Percentiles rank a stretch among this genome's conserved stretches.
phyloP scores from a whole-genome alignment of 2,888 invertebrate genomes.

The Nesidiocoris tenuis region DNA sequence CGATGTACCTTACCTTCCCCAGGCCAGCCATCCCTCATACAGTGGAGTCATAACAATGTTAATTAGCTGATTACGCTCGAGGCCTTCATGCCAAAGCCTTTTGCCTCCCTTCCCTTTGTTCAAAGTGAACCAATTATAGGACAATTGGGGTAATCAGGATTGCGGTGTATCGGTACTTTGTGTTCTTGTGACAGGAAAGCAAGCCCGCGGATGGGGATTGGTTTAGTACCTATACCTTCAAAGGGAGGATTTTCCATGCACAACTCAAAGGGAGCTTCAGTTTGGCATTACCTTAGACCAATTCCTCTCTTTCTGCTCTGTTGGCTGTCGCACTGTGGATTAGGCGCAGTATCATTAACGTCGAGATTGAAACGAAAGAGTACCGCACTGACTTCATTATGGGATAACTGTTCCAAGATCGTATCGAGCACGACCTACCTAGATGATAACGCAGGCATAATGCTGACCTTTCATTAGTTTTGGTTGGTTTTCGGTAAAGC shows the following conservation, averaged over 20 bases:
- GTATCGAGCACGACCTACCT: too few relatives aligned
- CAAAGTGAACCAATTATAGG: constrained; percentile 26
- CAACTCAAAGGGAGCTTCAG: constrained; percentile 17
- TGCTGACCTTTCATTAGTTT: too few relatives aligned
- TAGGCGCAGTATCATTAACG: background rate
- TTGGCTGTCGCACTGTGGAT: background rate
- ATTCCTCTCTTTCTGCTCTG: background rate
- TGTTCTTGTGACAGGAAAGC: constrained; percentile 16
- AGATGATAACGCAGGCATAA: too few relatives aligned
- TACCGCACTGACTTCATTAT: too few relatives aligned
- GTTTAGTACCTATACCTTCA: constrained; percentile 32
- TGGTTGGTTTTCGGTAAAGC: too few relatives aligned
- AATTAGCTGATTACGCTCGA: constrained; percentile 31
- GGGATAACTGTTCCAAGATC: too few relatives aligned
- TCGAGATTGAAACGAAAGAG: background rate
- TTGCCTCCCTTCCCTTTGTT: constrained; percentile 26
- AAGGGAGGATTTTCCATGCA: background rate
- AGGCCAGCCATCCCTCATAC: background rate
- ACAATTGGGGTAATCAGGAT: constrained; percentile 37
- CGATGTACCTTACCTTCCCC: too few relatives aligned
- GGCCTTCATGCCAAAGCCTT: constrained; percentile 9
- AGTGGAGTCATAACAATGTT: constrained; percentile 36
- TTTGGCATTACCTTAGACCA: background rate
- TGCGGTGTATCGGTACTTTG: constrained; percentile 29
- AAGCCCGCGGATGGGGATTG: constrained; percentile 13